Evolutionary conservation across 1,140 invertebrate species (phyloP), one percentile per base, ranked within the genome.

Genomic region (Drosophila lacertosa): DNA sequence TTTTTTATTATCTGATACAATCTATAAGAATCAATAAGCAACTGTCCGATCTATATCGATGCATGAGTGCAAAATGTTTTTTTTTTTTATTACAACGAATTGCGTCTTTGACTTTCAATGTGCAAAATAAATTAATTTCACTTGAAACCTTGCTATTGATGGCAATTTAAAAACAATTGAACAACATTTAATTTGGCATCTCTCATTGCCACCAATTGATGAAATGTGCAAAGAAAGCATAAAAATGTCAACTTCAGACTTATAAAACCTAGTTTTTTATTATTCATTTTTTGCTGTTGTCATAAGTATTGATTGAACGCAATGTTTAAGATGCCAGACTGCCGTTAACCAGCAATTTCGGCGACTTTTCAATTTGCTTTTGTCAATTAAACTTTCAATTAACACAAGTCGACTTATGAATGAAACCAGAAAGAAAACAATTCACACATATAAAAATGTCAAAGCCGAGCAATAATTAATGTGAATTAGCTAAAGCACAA

Each of bases 101-200:
- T 78, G 83, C 83, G 82, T 76, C 74, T 77, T 78, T 78, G 74
- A 68, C 78, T 82, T 89, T 82, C 63, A 55, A 70, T 88, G 71
- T 89, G 78, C 71, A 82, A 82, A 84, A 88, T 88, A 78, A 88
- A 86, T 86, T 88, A 77, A 88, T 88, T 86, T 88, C 77, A 86
- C 77, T 88, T 88, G 62, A 64, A 66, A 74, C 82, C 82, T 88
- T 74, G 82, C 80, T 83, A 88, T 88, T 88, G 82, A 89, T 63
- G 74, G 71, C 83, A 89, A 88, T 83, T 88, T 78, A 82, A 89
- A 88, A 79, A 78, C 82, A 88, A 88, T 88, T 88, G 82, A 88
- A 45, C 75, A 64, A 65, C 72, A 89, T 88, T 82, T 75, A 75
- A 89, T 83, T 74, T 40, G 66, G 16, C 57, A 50, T 39, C 62